Percentiles rank a stretch among this genome's conserved stretches.
phyloP scores from a whole-genome alignment of 2,113 vertebrate species.

The Mustelus asterias region DNA sequence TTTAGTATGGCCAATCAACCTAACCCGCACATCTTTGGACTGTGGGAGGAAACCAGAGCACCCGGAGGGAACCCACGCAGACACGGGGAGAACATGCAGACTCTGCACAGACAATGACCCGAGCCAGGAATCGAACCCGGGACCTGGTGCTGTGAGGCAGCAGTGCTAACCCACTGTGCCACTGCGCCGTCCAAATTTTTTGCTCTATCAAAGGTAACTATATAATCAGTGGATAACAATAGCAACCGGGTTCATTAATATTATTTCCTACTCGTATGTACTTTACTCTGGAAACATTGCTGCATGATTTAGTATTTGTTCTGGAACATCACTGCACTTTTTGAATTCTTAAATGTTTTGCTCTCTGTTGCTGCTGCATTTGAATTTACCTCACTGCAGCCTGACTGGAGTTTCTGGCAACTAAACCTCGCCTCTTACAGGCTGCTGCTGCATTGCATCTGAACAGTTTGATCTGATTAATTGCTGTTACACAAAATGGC shows the following conservation, averaged over 20 bases:
- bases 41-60: too few relatives aligned
- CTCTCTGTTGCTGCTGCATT: background rate
- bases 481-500: background rate
- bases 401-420: background rate
- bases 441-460: background rate
- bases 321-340: background rate
- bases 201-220: background rate
- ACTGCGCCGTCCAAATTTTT: background rate
- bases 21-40: too few relatives aligned
- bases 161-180: too few relatives aligned
- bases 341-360: background rate
- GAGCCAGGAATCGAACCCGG: too few relatives aligned
- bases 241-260: too few relatives aligned
- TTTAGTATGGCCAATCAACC: too few relatives aligned
- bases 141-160: too few relatives aligned
- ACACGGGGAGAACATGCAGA: too few relatives aligned
- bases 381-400: background rate
- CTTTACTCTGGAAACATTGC: background rate
- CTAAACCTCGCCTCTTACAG: background rate
- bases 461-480: background rate
- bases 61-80: too few relatives aligned
- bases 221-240: background rate
- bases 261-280: background rate
- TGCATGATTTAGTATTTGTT: background rate
- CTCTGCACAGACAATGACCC: too few relatives aligned